phyloP scores from a whole-genome alignment of 1,140 invertebrate genomes.

The Drosophila ambigua region DNA sequence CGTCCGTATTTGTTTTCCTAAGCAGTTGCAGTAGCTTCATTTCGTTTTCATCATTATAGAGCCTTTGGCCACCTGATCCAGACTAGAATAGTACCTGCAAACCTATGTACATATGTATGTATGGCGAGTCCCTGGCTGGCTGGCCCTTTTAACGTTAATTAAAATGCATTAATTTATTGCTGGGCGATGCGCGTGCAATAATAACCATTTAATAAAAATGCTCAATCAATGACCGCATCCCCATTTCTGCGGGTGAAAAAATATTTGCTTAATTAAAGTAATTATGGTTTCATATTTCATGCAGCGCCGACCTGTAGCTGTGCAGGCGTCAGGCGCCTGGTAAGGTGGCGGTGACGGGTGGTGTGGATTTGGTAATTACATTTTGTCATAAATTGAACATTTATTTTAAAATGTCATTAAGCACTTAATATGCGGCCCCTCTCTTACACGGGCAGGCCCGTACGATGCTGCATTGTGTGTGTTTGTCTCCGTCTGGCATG shows the following conservation, averaged over 20 bases:
- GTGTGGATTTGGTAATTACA: slow-evolving; percentile 60
- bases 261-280: slow-evolving; percentile 82
- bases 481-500: neutral
- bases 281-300: slow-evolving; percentile 81
- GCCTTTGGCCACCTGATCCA: no score
- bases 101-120: no score
- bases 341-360: slow-evolving; percentile 7
- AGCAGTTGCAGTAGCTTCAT: no score
- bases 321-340: neutral
- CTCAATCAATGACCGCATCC: slow-evolving; percentile 69
- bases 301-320: slow-evolving; percentile 42
- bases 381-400: slow-evolving; percentile 77
- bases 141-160: slow-evolving; percentile 70
- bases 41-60: no score
- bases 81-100: no score
- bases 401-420: slow-evolving; percentile 81
- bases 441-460: neutral
- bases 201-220: slow-evolving; percentile 78
- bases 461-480: neutral
- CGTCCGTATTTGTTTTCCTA: no score
- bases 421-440: slow-evolving; percentile 38
- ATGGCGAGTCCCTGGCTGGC: no score
- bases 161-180: slow-evolving; percentile 74
- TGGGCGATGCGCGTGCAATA: slow-evolving; percentile 53
- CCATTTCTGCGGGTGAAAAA: slow-evolving; percentile 46